These are phyloP conservation scores for Cryptocephalus primarius DNA, from an alignment of 2,888 invertebrate genomes.

Conservation along the genomic window DNA sequence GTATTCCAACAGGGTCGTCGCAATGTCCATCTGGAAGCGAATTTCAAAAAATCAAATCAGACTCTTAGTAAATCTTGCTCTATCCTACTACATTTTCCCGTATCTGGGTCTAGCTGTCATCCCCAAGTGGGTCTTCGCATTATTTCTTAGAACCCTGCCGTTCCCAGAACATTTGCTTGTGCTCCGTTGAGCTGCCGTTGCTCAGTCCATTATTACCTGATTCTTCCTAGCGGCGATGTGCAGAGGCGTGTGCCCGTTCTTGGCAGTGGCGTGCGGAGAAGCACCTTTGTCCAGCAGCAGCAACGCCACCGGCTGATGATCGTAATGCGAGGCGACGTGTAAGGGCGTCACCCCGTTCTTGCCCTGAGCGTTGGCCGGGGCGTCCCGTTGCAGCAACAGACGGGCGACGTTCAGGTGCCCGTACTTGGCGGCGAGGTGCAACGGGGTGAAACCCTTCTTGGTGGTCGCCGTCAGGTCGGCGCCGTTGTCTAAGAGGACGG, in stretches of 20 bases:
- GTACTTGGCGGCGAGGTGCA: constrained; percentile 95
- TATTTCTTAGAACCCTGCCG: too few relatives aligned
- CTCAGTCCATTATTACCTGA: constrained; percentile 49
- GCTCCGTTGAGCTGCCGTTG: too few relatives aligned
- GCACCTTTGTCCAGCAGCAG: constrained; percentile 87
- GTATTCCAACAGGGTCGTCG: constrained; percentile 84
- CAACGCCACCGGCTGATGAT: constrained; percentile 82
- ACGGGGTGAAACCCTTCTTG: constrained; percentile 92
- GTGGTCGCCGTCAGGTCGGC: constrained; percentile 87
- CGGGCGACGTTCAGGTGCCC: constrained; percentile 86
- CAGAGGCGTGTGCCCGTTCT: constrained; percentile 95
- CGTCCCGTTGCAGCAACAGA: constrained; percentile 76
- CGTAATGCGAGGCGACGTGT: constrained; percentile 95
- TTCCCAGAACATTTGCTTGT: too few relatives aligned
- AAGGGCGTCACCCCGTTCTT: constrained; percentile 92
- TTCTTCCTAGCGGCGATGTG: constrained; percentile 98
- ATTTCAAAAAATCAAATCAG: too few relatives aligned
- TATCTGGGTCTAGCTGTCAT: too few relatives aligned
- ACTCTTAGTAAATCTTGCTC: too few relatives aligned
- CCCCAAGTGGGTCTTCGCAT: too few relatives aligned
- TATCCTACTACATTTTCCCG: too few relatives aligned
- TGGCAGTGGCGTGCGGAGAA: constrained; percentile 85
- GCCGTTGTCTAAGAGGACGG: constrained; percentile 80
- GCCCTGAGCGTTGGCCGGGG: constrained; percentile 75
- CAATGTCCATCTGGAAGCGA: constrained; percentile 70